phyloP scores from a whole-genome alignment of 2,888 invertebrate genomes.

The Euphydryas editha region DNA sequence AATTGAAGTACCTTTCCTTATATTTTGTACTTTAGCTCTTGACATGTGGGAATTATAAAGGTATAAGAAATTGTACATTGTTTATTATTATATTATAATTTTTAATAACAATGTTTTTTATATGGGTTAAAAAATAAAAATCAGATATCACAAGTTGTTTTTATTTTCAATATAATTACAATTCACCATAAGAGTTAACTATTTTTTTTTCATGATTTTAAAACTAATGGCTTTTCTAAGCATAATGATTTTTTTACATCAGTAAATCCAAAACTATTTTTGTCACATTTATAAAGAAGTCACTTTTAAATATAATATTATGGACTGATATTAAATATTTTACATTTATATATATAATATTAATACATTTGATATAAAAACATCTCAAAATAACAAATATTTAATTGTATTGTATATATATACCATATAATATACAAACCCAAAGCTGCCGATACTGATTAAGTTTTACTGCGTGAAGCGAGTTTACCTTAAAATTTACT shows the following conservation, averaged over 20 bases:
- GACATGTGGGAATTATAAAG: background rate
- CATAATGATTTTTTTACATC: constrained; percentile 2
- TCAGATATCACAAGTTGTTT: background rate
- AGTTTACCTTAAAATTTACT: constrained; percentile 6
- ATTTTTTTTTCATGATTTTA: background rate
- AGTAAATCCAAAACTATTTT: constrained; percentile 2
- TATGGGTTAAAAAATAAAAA: constrained; percentile 11
- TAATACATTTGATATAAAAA: background rate
- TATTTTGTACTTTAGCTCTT: background rate
- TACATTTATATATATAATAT: too few species aligned
- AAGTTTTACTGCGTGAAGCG: background rate
- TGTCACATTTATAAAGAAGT: background rate
- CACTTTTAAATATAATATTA: background rate
- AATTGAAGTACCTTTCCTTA: background rate
- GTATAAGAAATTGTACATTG: too few species aligned
- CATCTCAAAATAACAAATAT: background rate
- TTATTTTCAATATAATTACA: constrained; percentile 2
- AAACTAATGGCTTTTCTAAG: constrained; percentile 7
- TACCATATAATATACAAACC: background rate
- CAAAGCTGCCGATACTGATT: background rate
- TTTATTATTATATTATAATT: too few species aligned
- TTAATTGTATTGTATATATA: background rate
- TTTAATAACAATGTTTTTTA: background rate
- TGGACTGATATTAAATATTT: constrained; percentile 10
- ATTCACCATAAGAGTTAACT: constrained; percentile 4